Conservation (phyloP, 2,797 vertebrate species). For the Sebastes diaconus region DNA sequence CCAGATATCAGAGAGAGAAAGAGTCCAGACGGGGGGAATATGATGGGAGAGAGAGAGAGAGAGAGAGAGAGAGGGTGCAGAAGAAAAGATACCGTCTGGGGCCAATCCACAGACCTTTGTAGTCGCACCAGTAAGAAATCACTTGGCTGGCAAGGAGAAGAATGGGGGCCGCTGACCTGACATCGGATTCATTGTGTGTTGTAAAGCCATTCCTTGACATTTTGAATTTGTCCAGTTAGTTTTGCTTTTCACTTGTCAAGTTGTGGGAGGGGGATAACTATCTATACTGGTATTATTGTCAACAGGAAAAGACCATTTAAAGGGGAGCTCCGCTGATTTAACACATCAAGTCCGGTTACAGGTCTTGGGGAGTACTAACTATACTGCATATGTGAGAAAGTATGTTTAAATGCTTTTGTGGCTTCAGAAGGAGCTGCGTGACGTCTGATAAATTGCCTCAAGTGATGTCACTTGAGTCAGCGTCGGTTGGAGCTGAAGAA, state of each 20-base stretch:
- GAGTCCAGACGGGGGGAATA: conserved; percentile 24
- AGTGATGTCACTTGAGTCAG: background rate
- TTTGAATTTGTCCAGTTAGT: conserved; percentile 37
- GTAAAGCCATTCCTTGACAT: conserved; percentile 27
- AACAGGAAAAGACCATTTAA: background rate
- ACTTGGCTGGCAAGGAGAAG: conserved; percentile 50
- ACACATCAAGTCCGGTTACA: background rate
- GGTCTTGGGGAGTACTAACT: background rate
- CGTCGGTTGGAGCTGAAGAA: background rate
- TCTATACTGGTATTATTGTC: background rate
- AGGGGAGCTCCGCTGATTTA: background rate
- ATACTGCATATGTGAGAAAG: background rate
- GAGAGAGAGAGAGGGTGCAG: background rate
- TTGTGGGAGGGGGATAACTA: background rate
- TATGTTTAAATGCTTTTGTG: background rate
- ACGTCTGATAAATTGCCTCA: background rate
- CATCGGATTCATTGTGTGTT: conserved; percentile 16
- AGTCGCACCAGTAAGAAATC: conserved; percentile 52
- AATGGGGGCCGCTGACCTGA: conserved; percentile 50
- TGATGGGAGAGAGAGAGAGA: conserved; percentile 28
- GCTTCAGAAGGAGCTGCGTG: background rate
- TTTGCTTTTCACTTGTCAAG: conserved; percentile 29
- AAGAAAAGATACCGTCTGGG: conserved; percentile 43
- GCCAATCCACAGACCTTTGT: conserved; percentile 57
- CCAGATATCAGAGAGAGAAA: conserved; percentile 54